Percentiles rank a stretch among this genome's conserved stretches.
Evolutionary conservation across 2,888 invertebrate genomes (phyloP).

Genomic region (Cephonodes hylas): DNA sequence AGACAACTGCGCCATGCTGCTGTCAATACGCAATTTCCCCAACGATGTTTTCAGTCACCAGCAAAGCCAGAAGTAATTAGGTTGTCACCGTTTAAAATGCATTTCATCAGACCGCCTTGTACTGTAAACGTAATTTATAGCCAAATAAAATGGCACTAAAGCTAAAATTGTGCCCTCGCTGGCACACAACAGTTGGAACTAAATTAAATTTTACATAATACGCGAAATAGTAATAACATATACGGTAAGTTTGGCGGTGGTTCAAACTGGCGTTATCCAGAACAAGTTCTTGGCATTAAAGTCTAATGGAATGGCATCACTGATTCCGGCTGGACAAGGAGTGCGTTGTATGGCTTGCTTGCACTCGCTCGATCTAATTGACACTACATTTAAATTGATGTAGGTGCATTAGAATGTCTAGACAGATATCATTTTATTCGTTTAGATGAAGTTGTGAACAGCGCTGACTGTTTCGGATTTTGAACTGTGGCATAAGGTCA

Average conservation of each 20-base stretch:
- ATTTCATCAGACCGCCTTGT: too few relatives aligned
- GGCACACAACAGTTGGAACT: neutral
- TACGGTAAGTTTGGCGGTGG: neutral
- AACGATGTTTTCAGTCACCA: too few relatives aligned
- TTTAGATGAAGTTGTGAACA: neutral
- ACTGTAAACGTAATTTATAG: neutral
- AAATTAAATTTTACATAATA: neutral
- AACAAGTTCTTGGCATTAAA: conserved; percentile 5
- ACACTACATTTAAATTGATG: neutral
- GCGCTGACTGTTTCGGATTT: neutral
- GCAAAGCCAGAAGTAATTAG: too few relatives aligned
- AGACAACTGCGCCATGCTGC: too few relatives aligned
- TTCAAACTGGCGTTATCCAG: neutral
- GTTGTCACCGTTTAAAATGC: too few relatives aligned
- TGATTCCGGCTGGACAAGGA: neutral
- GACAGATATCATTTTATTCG: neutral
- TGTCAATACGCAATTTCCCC: too few relatives aligned
- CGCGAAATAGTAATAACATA: neutral
- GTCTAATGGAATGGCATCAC: neutral
- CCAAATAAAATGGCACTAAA: neutral
- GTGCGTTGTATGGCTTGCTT: neutral
- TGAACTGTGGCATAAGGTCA: neutral
- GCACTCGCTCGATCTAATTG: neutral
- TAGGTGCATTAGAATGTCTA: neutral
- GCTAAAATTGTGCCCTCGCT: neutral